Evolutionary conservation across 2,113 vertebrate species (phyloP), one percentile per base, ranked within the genome.

Genomic region (Diphyllodes magnificus): DNA sequence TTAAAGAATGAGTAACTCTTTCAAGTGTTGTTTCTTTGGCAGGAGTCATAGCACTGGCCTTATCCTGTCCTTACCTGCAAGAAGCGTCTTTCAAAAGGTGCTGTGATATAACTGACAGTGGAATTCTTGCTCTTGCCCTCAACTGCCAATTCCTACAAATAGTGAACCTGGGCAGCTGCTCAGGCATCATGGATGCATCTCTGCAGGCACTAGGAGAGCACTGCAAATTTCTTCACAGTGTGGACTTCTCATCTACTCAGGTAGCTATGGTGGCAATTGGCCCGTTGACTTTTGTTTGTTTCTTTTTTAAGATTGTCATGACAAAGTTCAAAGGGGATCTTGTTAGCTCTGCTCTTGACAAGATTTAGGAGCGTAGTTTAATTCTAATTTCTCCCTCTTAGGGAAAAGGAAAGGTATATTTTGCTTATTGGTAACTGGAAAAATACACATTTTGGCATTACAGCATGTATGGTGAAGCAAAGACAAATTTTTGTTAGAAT

Each of bases 201-300:
- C 93, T 98, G 83, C 96, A 95, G 49, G 98, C 98, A 6, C 82
- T 98, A 17, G 98, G 98, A 49, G 53, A 98, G 91, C 96, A 98
- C 92, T 98, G 98, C 92, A 92, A 82, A 16, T 97, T 96, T 92
- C 93, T 98, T 83, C 98, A 98, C 60, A 98, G 97, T 35, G 97
- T 98, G 83, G 98, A 98, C 91, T 98, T 98, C 77, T 98, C 98
- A 68, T 97, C 97, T 66, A 98, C 98, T 64, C 97, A 93, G 97
- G 98, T 98, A 96, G 97, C 39, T 90, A 4, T 6, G 8, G 76
- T 66, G n/a, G 8, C 54, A 73, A 1, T 25, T 61, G 45, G 14
- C 15, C 60, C 27, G 7, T 13, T 73, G 68, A 53, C 33, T 60
- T 66, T 4, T 4, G 1, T 54, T 78, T 70, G 12, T 37, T 87